Evolutionary conservation across 2,113 vertebrate genomes (phyloP).

Genomic region (Sinocyclocheilus grahami): DNA sequence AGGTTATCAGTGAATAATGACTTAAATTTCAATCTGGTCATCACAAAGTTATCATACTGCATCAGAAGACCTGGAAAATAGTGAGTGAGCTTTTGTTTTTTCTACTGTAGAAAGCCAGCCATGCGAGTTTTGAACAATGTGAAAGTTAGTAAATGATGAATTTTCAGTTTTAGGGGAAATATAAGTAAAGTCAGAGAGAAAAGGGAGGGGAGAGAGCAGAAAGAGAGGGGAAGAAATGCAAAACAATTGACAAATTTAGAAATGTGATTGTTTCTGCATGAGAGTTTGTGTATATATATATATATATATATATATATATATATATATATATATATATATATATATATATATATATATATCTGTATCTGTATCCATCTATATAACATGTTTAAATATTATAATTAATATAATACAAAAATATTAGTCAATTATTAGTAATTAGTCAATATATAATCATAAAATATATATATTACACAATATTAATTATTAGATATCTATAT

Average conservation of each 20-base stretch:
- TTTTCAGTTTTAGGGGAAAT: not conserved
- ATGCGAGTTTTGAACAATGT: not conserved
- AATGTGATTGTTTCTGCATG: not conserved
- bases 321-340: no score
- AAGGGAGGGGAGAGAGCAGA: slow-evolving; percentile 8
- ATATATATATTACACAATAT: no score
- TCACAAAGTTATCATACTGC: not conserved
- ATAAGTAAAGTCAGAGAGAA: not conserved
- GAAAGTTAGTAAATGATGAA: not conserved
- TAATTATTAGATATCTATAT: no score
- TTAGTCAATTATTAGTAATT: no score
- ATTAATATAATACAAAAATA: no score
- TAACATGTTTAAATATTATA: no score
- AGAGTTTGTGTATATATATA: not conserved
- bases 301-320: not conserved
- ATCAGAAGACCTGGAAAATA: not conserved
- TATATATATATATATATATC: no score
- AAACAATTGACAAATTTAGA: slow-evolving; percentile 9
- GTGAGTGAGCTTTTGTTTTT: not conserved
- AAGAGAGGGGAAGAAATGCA: slow-evolving; percentile 42
- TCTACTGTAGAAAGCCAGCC: not conserved
- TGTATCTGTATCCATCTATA: no score
- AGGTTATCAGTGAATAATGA: not conserved
- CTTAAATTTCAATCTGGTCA: not conserved
- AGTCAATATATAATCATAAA: no score